These are phyloP conservation scores for Cottus gobio DNA, from an alignment of 2,113 vertebrate species.

Conservation along the genomic window DNA sequence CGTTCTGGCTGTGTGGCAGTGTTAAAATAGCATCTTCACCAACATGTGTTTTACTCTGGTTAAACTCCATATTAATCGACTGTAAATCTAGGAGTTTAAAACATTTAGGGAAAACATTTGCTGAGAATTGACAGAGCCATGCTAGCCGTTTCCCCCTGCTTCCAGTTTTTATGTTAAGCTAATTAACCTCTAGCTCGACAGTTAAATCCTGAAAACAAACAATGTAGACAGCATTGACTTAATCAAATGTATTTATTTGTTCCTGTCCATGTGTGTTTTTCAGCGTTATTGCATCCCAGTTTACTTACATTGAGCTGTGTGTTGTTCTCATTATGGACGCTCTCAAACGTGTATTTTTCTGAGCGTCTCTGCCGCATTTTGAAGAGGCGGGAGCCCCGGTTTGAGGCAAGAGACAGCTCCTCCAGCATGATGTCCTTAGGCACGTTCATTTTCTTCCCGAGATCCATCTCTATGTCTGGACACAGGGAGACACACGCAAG, in stretches of 20 bases:
- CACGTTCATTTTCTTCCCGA: conserved; percentile 92
- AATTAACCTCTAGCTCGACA: not conserved
- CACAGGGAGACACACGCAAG: conserved; percentile 41
- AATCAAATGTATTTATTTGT: not conserved
- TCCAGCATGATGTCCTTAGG: conserved; percentile 98
- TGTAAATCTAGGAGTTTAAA: not conserved
- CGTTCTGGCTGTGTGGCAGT: not conserved
- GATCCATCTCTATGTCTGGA: conserved; percentile 87
- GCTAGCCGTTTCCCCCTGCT: not conserved
- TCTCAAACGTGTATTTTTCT: conserved; percentile 97
- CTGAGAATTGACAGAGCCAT: not conserved
- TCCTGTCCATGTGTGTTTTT: not conserved
- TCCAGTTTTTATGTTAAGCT: conserved; percentile 11
- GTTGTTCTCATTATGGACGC: conserved; percentile 86
- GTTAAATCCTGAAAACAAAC: not conserved
- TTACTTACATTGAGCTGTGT: conserved; percentile 87
- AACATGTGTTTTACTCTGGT: not conserved
- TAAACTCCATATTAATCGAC: not conserved
- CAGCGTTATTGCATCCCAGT: not conserved
- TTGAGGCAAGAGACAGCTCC: conserved; percentile 91
- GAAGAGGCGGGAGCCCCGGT: conserved; percentile 95
- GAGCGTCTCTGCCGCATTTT: conserved; percentile 95
- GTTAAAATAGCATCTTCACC: not conserved
- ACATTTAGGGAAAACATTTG: not conserved
- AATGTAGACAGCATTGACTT: not conserved